Evolutionary conservation across 2,113 vertebrate species (phyloP).

Genomic region (Stegastes partitus): DNA sequence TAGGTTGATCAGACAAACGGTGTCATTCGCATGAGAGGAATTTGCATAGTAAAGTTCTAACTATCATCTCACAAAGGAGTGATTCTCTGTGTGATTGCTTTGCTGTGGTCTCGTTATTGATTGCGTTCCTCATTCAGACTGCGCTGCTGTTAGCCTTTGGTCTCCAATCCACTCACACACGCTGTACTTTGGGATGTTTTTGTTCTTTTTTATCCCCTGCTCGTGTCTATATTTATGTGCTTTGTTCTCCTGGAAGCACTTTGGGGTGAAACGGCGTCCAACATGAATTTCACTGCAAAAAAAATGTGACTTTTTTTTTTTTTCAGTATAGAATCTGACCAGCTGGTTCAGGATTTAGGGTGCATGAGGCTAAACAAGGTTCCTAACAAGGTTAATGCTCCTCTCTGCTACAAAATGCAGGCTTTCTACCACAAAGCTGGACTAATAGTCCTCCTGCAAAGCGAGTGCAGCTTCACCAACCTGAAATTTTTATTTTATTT

Average conservation of each 20-base stretch:
- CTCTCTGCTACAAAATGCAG: background rate
- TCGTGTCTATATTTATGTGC: slow-evolving; percentile 40
- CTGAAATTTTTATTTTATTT: slow-evolving; percentile 38
- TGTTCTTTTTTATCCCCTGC: slow-evolving; percentile 30
- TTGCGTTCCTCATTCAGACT: slow-evolving; percentile 40
- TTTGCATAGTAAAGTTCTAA: slow-evolving; percentile 10
- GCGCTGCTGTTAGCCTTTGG: slow-evolving; percentile 38
- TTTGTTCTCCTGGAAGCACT: slow-evolving; percentile 19
- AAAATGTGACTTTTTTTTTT: slow-evolving; percentile 17
- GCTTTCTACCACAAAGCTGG: slow-evolving; percentile 25
- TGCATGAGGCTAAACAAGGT: slow-evolving; percentile 30
- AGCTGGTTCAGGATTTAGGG: slow-evolving; percentile 32
- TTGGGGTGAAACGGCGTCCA: slow-evolving; percentile 18
- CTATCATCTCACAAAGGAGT: slow-evolving; percentile 15
- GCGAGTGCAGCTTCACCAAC: slow-evolving; percentile 48
- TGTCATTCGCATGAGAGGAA: background rate
- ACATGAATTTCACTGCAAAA: slow-evolving; percentile 34
- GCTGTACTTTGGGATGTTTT: background rate
- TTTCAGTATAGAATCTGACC: background rate
- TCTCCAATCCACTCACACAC: slow-evolving; percentile 1
- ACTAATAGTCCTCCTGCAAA: slow-evolving; percentile 53
- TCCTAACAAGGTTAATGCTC: slow-evolving; percentile 23
- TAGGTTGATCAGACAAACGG: background rate
- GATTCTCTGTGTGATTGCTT: background rate
- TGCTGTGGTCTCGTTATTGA: slow-evolving; percentile 35